Conservation (phyloP, 2,888 invertebrate genomes). For the Rhingia campestris region DNA sequence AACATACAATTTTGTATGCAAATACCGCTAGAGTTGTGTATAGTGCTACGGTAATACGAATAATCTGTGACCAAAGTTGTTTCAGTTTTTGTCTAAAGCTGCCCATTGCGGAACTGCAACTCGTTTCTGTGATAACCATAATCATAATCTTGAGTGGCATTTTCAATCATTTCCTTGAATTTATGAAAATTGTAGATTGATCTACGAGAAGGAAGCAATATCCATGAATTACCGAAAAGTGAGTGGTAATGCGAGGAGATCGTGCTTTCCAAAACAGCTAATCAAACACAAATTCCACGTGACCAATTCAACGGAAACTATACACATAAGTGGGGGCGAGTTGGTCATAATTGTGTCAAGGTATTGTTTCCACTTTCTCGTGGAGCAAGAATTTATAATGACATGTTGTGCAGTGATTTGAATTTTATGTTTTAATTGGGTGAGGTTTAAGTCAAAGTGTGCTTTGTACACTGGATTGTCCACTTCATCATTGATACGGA, state of each 20-base stretch:
- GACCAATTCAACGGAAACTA: conserved; percentile 5
- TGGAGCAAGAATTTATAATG: not conserved
- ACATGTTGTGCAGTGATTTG: conserved; percentile 4
- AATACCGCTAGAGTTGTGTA: not conserved
- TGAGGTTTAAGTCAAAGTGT: not conserved
- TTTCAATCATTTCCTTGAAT: conserved; percentile 29
- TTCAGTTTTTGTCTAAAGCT: conserved; percentile 3
- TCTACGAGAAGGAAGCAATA: not conserved
- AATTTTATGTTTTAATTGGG: conserved; percentile 7
- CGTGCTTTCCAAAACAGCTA: not conserved
- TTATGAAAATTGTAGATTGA: conserved; percentile 11
- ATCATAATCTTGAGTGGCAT: conserved; percentile 28
- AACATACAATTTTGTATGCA: conserved; percentile 21
- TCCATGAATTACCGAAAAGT: conserved; percentile 18
- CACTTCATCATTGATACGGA: not conserved
- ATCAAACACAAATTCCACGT: not conserved
- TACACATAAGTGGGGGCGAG: not conserved
- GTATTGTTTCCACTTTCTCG: conserved; percentile 10
- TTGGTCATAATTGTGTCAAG: not conserved
- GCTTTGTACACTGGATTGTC: not conserved
- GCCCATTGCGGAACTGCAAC: conserved; percentile 22
- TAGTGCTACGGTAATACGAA: not conserved
- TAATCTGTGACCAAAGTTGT: not conserved
- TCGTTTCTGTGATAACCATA: conserved; percentile 9
- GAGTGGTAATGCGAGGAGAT: conserved; percentile 23